Percentiles rank a stretch among this genome's conserved stretches.
These are phyloP conservation scores for Coremacera marginata DNA, from an alignment of 2,888 invertebrate genomes.

Conservation along the genomic window DNA sequence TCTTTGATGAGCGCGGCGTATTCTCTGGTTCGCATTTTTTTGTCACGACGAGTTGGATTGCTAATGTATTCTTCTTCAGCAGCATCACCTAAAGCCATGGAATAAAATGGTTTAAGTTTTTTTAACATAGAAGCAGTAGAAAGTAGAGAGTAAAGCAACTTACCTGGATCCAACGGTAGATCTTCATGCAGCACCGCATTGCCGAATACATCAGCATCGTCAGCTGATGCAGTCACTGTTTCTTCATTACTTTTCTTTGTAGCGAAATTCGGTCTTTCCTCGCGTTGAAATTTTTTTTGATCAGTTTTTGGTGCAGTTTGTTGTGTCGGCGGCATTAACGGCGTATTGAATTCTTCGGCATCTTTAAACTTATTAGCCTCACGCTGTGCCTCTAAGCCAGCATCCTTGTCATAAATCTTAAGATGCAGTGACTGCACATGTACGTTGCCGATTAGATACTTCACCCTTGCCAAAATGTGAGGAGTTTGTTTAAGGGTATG, in stretches of 20 bases:
- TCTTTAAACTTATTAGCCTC: conserved; percentile 47
- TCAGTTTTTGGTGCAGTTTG: not conserved
- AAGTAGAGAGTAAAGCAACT: not conserved
- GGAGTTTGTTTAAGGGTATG: not conserved
- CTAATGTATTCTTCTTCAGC: conserved; percentile 73
- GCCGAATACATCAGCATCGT: conserved; percentile 60
- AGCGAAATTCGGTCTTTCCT: not conserved
- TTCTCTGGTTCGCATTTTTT: conserved; percentile 74
- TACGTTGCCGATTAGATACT: not conserved
- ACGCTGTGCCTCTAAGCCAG: conserved; percentile 53
- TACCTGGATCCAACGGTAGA: conserved; percentile 17
- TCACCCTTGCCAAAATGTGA: not conserved
- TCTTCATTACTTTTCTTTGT: not conserved
- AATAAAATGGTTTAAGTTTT: not conserved
- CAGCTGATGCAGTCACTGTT: not conserved
- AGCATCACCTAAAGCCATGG: conserved; percentile 69
- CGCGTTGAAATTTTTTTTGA: not conserved
- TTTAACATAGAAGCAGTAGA: too few species aligned
- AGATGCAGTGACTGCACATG: conserved; percentile 50
- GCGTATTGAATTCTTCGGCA: not conserved
- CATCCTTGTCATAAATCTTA: conserved; percentile 59
- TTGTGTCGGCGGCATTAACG: not conserved
- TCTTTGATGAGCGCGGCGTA: conserved; percentile 81
- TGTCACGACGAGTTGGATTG: conserved; percentile 69
- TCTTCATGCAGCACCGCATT: conserved; percentile 47